Percentiles rank a stretch among this genome's conserved stretches.
phyloP scores from a whole-genome alignment of 2,888 invertebrate species.

The Eristalis intricaria region DNA sequence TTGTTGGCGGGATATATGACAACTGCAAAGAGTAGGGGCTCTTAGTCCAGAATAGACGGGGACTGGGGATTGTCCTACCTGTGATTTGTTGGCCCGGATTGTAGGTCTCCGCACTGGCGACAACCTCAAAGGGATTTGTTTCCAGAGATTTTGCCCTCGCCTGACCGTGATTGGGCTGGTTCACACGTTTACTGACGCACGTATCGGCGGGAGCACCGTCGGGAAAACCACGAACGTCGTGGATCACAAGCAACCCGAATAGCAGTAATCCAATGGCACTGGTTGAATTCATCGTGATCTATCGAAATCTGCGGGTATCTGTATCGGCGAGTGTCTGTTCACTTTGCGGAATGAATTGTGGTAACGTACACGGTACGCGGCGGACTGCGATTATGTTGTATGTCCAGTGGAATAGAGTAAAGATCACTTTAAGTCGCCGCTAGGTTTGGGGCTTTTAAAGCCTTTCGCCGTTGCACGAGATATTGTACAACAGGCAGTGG shows the following conservation, averaged over 20 bases:
- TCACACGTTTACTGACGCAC: constrained; percentile 88
- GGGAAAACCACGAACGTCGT: constrained; percentile 84
- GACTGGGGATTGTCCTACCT: constrained; percentile 81
- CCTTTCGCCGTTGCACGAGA: constrained; percentile 43
- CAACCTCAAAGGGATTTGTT: constrained; percentile 86
- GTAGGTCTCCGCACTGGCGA: constrained; percentile 85
- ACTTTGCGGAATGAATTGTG: constrained; percentile 27
- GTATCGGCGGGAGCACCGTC: constrained; percentile 91
- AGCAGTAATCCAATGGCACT: constrained; percentile 76
- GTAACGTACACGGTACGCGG: constrained; percentile 39
- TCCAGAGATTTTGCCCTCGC: constrained; percentile 85
- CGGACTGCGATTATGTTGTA: constrained; percentile 44
- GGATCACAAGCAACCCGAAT: constrained; percentile 78
- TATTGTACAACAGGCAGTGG: constrained; percentile 1
- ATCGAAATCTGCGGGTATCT: constrained; percentile 8
- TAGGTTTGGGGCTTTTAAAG: constrained; percentile 68
- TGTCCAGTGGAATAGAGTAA: constrained; percentile 44
- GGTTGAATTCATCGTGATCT: constrained; percentile 51
- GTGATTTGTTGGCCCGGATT: constrained; percentile 87
- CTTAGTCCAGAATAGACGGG: background rate
- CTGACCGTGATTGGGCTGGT: constrained; percentile 89
- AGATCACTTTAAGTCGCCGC: constrained; percentile 63
- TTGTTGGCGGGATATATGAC: constrained; percentile 76
- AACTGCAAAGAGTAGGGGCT: constrained; percentile 71
- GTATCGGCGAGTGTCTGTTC: background rate